Evolutionary conservation across 2,797 vertebrate species (phyloP).

Genomic region (Tokudaia tokunoshimensis): DNA sequence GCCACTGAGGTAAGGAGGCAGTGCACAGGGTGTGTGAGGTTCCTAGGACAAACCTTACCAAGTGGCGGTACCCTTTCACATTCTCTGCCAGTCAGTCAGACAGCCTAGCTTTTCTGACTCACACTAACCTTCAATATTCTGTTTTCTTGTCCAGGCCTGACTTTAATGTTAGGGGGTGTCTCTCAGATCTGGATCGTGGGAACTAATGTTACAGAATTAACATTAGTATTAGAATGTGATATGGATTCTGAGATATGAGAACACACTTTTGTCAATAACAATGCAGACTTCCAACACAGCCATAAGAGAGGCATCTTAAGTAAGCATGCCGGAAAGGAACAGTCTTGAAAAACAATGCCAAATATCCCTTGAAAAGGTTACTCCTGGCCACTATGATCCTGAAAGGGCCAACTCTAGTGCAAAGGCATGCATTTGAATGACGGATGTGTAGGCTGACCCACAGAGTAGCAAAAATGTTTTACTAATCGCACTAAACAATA

Average conservation of each 20-base stretch:
- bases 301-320: slow-evolving; percentile 18
- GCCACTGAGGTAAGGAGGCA: background rate
- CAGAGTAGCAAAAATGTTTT: background rate
- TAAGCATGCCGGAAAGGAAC: background rate
- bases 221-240: background rate
- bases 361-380: background rate
- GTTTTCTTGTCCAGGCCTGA: slow-evolving; percentile 23
- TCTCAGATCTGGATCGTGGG: background rate
- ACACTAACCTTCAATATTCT: slow-evolving; percentile 24
- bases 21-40: background rate
- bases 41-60: background rate
- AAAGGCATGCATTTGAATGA: background rate
- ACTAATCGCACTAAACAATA: background rate
- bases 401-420: background rate
- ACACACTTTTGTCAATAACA: slow-evolving; percentile 17
- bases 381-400: background rate
- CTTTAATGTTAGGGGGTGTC: background rate
- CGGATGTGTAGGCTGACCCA: no score
- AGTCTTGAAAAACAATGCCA: slow-evolving; percentile 24
- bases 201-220: background rate
- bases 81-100: background rate
- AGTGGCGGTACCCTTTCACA: background rate
- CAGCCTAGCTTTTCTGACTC: slow-evolving; percentile 30
- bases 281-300: background rate
- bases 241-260: background rate